Evolutionary conservation across 2,888 invertebrate genomes (phyloP).

Genomic region (Pimpla rufipes): DNA sequence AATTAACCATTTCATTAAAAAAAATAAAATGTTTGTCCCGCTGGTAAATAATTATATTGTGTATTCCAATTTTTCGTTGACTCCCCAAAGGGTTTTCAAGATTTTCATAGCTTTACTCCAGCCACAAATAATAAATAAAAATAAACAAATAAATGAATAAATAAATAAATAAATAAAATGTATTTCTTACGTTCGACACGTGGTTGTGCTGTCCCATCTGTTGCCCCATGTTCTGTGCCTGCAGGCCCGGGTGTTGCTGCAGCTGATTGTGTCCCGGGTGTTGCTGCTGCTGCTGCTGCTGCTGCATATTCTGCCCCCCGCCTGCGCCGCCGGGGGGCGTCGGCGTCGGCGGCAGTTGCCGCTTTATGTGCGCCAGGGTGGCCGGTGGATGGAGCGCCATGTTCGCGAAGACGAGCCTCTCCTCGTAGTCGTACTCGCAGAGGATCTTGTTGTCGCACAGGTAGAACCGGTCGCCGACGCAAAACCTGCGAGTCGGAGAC

Average conservation of each 20-base stretch:
- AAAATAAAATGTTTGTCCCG: too few relatives aligned
- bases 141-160: neutral
- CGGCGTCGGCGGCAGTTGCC: conserved; percentile 87
- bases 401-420: conserved; percentile 97
- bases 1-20: too few relatives aligned
- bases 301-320: conserved; percentile 77
- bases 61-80: too few relatives aligned
- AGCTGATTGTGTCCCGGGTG: conserved; percentile 82
- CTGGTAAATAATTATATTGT: too few relatives aligned
- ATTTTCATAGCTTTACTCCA: too few relatives aligned
- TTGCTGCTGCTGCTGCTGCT: conserved; percentile 50
- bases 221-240: conserved; percentile 81
- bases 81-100: too few relatives aligned
- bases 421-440: conserved; percentile 99
- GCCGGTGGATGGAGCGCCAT: conserved; percentile 95
- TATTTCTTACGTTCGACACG: conserved; percentile 81
- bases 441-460: conserved; percentile 98
- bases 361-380: conserved; percentile 92
- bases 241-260: conserved; percentile 77
- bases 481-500: conserved; percentile 90
- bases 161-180: neutral
- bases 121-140: too few relatives aligned
- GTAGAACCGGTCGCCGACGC: conserved; percentile 98
- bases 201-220: conserved; percentile 83
- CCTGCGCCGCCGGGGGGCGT: conserved; percentile 76